A percentile compares a stretch with the other conserved stretches of the same genome.
phyloP scores from a whole-genome alignment of 2,888 invertebrate species.

The Gryllus longicercus region DNA sequence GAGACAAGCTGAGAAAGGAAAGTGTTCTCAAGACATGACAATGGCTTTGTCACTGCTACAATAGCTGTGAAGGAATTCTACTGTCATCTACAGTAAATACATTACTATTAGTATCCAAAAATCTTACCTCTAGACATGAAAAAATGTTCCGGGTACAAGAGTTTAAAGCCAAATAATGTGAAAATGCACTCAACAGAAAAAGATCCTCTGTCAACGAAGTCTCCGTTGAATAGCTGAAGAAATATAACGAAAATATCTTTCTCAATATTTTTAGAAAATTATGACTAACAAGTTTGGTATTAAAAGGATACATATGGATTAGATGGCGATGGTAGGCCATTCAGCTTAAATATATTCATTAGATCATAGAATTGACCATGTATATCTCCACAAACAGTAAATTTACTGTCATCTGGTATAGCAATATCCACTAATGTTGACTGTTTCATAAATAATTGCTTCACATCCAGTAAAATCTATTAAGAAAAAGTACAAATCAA shows the following conservation, averaged over 20 bases:
- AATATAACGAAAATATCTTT: slow-evolving; percentile 26
- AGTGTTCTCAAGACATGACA: too few relatives aligned
- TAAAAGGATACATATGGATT: slow-evolving; percentile 82
- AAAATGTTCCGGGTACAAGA: slow-evolving; percentile 93
- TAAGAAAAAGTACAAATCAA: slow-evolving; percentile 41
- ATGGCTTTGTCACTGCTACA: too few relatives aligned
- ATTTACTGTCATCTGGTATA: slow-evolving; percentile 82
- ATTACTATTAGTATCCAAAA: too few relatives aligned
- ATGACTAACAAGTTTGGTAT: background rate
- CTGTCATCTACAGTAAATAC: too few relatives aligned
- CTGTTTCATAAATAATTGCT: slow-evolving; percentile 75
- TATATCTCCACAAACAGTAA: slow-evolving; percentile 97
- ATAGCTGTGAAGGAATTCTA: too few relatives aligned
- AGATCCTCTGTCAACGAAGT: slow-evolving; percentile 98
- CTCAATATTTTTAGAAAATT: slow-evolving; percentile 19
- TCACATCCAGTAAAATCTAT: slow-evolving; percentile 89
- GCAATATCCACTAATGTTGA: slow-evolving; percentile 87
- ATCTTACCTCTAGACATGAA: slow-evolving; percentile 91
- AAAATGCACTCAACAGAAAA: slow-evolving; percentile 99
- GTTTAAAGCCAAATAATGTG: slow-evolving; percentile 92
- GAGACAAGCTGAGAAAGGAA: too few relatives aligned
- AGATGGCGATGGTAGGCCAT: slow-evolving; percentile 89
- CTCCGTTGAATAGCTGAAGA: slow-evolving; percentile 87
- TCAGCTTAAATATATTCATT: slow-evolving; percentile 94
- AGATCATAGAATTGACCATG: slow-evolving; percentile 99